Conservation (phyloP, 2,888 invertebrate genomes). For the Lissonota sp. region DNA sequence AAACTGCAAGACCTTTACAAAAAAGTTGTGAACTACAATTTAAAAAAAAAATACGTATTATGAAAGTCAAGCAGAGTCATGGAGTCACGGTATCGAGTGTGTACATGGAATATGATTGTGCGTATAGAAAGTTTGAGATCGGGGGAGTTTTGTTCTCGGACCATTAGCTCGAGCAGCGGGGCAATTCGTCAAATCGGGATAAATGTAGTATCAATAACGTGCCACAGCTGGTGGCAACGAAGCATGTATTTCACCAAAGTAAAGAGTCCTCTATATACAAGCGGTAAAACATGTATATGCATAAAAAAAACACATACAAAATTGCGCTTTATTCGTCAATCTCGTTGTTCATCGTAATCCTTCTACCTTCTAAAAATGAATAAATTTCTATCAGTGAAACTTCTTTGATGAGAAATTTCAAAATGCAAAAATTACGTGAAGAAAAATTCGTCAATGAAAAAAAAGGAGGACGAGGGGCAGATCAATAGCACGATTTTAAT, state of each 20-base stretch:
- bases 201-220: conserved; percentile 84
- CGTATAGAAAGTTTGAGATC: neutral
- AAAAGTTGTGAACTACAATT: neutral
- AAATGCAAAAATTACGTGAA: too few species aligned
- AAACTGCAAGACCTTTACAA: too few species aligned
- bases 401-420: too few species aligned
- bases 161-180: conserved; percentile 79
- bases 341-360: too few species aligned
- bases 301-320: too few species aligned
- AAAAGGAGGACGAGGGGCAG: too few species aligned
- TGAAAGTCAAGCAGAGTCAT: neutral
- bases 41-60: neutral
- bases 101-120: neutral
- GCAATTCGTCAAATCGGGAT: conserved; percentile 84
- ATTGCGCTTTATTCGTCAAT: too few species aligned
- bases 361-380: too few species aligned
- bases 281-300: too few species aligned
- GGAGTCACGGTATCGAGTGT: conserved; percentile 1
- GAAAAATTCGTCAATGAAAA: too few species aligned
- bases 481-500: too few species aligned
- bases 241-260: conserved; percentile 81
- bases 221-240: conserved; percentile 82
- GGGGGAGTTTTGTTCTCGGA: conserved; percentile 74
- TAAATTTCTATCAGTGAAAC: too few species aligned
- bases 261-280: conserved; percentile 72